A percentile compares a stretch with the other conserved stretches of the same genome.
phyloP scores from a whole-genome alignment of 2,797 vertebrate genomes.

The Hapalemur alaotrensis region DNA sequence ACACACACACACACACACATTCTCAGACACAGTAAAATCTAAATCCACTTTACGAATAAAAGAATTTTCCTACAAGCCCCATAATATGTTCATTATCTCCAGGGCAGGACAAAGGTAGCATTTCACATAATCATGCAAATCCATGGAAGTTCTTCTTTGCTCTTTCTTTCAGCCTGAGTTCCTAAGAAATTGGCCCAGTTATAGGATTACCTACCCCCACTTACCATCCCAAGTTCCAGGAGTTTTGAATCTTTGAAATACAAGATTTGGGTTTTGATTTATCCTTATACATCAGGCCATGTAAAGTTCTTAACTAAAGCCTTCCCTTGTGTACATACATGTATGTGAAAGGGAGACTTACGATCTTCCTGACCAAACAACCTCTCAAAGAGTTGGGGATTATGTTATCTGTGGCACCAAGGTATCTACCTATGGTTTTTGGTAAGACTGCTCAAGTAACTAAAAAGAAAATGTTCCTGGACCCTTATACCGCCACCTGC shows the following conservation, averaged over 20 bases:
- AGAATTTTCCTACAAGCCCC: not conserved
- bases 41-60: conserved; percentile 5
- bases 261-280: not conserved
- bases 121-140: not conserved
- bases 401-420: not conserved
- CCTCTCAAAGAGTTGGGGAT: not conserved
- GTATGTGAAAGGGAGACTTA: not conserved
- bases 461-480: not conserved
- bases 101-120: not conserved
- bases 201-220: not conserved
- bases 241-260: conserved; percentile 20
- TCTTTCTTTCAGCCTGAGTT: not conserved
- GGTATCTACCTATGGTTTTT: not conserved
- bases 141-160: not conserved
- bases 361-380: not conserved
- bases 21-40: not conserved
- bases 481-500: not conserved
- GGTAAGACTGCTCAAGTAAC: not conserved
- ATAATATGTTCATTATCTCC: not conserved
- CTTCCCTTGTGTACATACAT: not conserved
- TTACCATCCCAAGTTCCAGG: not conserved
- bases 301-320: not conserved
- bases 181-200: not conserved
- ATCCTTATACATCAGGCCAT: not conserved
- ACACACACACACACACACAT: not conserved